A percentile compares a stretch with the other conserved stretches of the same genome.
phyloP scores from a whole-genome alignment of 1,140 invertebrate genomes.

The Drosophila subobscura region DNA sequence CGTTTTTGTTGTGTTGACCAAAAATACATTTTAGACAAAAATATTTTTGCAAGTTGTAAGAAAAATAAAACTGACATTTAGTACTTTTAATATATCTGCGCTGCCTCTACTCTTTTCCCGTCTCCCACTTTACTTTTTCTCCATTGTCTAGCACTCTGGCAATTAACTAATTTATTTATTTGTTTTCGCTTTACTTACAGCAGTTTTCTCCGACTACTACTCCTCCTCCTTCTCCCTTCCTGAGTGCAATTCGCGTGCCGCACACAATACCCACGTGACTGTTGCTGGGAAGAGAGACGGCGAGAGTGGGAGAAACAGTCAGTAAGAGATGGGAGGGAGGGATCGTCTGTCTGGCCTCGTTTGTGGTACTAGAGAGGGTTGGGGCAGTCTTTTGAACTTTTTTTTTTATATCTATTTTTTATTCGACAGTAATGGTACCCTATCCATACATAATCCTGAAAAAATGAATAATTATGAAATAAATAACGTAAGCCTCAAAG shows the following conservation, averaged over 20 bases:
- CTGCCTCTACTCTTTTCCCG: background rate
- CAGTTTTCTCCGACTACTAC: constrained; percentile 11
- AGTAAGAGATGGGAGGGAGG: constrained; percentile 10
- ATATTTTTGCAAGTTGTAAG: constrained; percentile 35
- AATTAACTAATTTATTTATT: constrained; percentile 34
- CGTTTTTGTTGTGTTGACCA: constrained; percentile 68
- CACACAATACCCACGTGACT: constrained; percentile 63
- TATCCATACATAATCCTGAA: too few species aligned
- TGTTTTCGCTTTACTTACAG: constrained; percentile 44
- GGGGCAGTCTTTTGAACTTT: constrained; percentile 34
- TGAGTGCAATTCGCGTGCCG: constrained; percentile 54
- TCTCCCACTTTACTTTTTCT: too few species aligned
- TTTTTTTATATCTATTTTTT: constrained; percentile 23
- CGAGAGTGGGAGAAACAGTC: background rate
- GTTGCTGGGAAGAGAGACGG: constrained; percentile 11
- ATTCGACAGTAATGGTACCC: constrained; percentile 13
- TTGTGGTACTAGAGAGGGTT: constrained; percentile 4
- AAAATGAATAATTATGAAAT: too few species aligned
- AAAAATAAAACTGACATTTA: constrained; percentile 56
- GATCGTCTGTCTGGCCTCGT: constrained; percentile 45
- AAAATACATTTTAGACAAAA: constrained; percentile 58
- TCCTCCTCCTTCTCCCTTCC: constrained; percentile 2
- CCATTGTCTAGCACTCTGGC: background rate
- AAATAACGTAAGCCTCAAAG: too few species aligned
- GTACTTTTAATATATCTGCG: constrained; percentile 12